Evolutionary conservation across 1,140 invertebrate species (phyloP).

Genomic region (Pseudomyrmex sp.): DNA sequence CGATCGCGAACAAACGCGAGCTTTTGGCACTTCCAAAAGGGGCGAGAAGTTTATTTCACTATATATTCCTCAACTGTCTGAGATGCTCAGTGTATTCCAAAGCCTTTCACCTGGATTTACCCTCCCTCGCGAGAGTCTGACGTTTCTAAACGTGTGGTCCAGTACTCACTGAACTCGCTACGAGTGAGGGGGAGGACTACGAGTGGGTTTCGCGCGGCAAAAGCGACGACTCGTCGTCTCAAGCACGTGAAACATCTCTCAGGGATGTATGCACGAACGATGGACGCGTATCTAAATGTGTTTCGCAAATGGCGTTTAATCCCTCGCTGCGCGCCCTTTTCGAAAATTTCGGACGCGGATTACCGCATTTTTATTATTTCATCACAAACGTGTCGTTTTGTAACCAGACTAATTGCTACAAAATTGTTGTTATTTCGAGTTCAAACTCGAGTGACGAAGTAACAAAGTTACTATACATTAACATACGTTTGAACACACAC

Average conservation of each 20-base stretch:
- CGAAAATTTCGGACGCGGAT: not conserved
- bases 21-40: slow-evolving; percentile 39
- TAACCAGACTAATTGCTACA: too few species aligned
- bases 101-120: slow-evolving; percentile 47
- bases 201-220: not conserved
- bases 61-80: slow-evolving; percentile 53
- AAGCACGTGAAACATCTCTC: slow-evolving; percentile 1
- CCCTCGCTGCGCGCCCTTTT: not conserved
- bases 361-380: not conserved
- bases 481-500: not conserved
- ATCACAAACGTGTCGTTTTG: too few species aligned
- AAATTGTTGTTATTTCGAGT: not conserved
- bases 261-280: not conserved
- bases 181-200: slow-evolving; percentile 1
- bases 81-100: slow-evolving; percentile 39
- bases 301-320: not conserved
- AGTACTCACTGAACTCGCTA: slow-evolving; percentile 39
- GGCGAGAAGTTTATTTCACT: slow-evolving; percentile 17
- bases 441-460: not conserved
- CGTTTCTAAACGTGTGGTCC: slow-evolving; percentile 54
- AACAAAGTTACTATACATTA: slow-evolving; percentile 1
- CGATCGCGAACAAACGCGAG: slow-evolving; percentile 5
- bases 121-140: slow-evolving; percentile 42
- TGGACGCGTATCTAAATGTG: not conserved
- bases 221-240: slow-evolving; percentile 2